Evolutionary conservation across 2,888 invertebrate genomes (phyloP), one percentile per base, ranked within the genome.

Genomic region (Ptilodon capucinus): DNA sequence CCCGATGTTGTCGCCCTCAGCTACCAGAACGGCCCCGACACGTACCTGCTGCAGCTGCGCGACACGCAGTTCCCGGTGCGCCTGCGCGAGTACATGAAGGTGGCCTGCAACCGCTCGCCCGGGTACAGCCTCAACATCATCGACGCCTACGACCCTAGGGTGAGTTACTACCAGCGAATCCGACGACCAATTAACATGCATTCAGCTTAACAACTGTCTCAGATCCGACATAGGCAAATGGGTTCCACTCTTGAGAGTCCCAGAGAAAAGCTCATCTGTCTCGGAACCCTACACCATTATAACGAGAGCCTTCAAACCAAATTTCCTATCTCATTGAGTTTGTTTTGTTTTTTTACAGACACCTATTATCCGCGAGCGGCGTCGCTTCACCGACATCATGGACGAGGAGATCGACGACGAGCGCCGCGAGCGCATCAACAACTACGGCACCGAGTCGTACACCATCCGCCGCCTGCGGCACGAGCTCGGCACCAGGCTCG

Each of bases 21-120:
- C 75, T 98, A 98, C 87, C 98, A 98, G 90, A 96, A 97, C 83
- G 99, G 99, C 0, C 98, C 98, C 0, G 99, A 99, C 80, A 98
- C 99, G 1, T 98, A 99, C 81, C 91, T 99, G 6, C 93, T 99
- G 36, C 99, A 99, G 79, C 92, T 98, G 14, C 94, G 98, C 44
- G 99, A 99, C 86, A 96, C 97, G 0, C 95, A 95, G 80, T 98
- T 99, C 92, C 98, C 99, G n/a, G 96, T 97, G 38, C 93, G 98
- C 17, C 92, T 98, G 60, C 94, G 98, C 49, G 96, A 97, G 83
- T 98, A 98, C 83, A 96, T 98, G 96, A 97, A 97, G 91, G 97
- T 97, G n/a, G 97, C 97, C 0, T 94, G 95, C 53, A 92, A 93
- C 67, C 92, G 96, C 64, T 94, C 95, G 25, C 94, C 95, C 1